Base-by-base conservation (phyloP, 2,113 vertebrate species). In the Osmerus mordax region DNA sequence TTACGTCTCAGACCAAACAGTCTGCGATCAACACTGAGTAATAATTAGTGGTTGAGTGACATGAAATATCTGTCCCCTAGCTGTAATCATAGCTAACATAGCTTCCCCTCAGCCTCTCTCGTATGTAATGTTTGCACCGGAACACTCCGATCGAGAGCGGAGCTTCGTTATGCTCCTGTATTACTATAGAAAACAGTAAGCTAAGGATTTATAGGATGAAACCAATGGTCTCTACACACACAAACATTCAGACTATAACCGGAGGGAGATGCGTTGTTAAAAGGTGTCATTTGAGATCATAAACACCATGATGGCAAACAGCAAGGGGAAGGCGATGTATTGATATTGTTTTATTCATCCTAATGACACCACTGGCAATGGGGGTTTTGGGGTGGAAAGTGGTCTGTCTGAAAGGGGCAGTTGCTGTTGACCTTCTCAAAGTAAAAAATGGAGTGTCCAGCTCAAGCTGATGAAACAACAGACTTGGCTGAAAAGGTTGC, bases 351-450 rank as follows among this genome's bases (percentile, higher is more conserved):
- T 82, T 71, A 81, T 92, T 90, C 82, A 80, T 91, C 85, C 84
- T 90, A 87, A 90, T 91, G 83, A 83, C 78, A 85, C 69, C 84
- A 81, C 67, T 73, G 84, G 81, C 82, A 80, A 83, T 82, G 65
- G 83, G 86, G 84, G 88, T 63, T 83, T 88, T 89, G 87, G 91
- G 90, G 82, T 77, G 84, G 82, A 76, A 76, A 85, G 76, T 14
- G 14, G 78, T 76, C 86, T 90, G 51, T 69, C 83, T 89, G 84
- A 79, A 79, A 91, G 86, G 86, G 83, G 81, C 85, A 88, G 87
- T 83, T 83, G 82, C 84, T 51, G 7, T 47, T 93, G 93, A 95
- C 94, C 94, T 95, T 94, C 91, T 90, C 86, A 72, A 79, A 92
- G 88, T 69, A 82, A 75, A 79, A 79, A 91, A 93, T 90, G 87